phyloP scores from a whole-genome alignment of 2,888 invertebrate species.

The Tuberolachnus salignus region DNA sequence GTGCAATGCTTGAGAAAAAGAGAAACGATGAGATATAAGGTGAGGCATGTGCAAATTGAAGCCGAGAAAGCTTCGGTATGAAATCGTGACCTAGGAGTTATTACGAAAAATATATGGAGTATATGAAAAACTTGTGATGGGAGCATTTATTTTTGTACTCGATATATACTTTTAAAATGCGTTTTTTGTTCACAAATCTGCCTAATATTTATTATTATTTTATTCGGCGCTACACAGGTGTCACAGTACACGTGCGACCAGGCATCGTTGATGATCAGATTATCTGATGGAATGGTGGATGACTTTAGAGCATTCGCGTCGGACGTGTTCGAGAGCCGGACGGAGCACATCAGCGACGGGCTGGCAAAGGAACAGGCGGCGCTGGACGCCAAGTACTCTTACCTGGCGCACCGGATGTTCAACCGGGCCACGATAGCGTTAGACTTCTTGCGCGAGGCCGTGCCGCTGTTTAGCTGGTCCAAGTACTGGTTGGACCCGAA shows the following conservation, averaged over 20 bases:
- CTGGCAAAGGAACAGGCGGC: constrained; percentile 36
- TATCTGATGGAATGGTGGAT: constrained; percentile 26
- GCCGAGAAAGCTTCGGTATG: no score
- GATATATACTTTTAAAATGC: no score
- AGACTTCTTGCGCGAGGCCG: constrained; percentile 20
- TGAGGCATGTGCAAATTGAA: no score
- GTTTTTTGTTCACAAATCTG: no score
- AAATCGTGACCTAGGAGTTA: no score
- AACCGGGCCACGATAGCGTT: constrained; percentile 46
- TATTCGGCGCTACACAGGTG: no score
- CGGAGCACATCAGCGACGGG: constrained; percentile 48
- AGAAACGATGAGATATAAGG: no score
- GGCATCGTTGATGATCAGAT: constrained; percentile 6
- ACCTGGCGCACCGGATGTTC: constrained; percentile 7
- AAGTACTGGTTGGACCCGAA: constrained; percentile 25
- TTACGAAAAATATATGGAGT: no score
- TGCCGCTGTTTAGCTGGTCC: constrained; percentile 35
- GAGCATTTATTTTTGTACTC: no score
- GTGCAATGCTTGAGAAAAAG: no score
- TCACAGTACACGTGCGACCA: constrained; percentile 40
- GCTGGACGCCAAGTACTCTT: constrained; percentile 21
- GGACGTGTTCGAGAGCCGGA: constrained; percentile 39
- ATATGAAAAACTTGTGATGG: no score
- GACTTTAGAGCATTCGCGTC: constrained; percentile 24
- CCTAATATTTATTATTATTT: no score